phyloP scores from a whole-genome alignment of 2,113 vertebrate species.

The Ivindomyrus marchei region DNA sequence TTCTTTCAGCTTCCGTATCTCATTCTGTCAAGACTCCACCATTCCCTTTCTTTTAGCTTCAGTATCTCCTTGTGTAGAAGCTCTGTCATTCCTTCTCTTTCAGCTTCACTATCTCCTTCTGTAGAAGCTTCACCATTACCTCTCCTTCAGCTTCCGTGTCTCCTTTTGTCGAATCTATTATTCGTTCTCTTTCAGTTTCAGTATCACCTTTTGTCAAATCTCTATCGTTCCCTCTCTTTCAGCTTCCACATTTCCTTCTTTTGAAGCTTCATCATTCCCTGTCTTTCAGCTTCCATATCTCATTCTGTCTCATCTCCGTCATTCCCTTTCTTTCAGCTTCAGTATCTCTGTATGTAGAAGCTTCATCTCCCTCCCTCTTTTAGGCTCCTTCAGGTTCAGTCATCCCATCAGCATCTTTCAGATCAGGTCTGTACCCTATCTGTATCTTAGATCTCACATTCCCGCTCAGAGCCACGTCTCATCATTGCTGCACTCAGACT shows the following conservation, averaged over 20 bases:
- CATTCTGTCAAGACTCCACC: not conserved
- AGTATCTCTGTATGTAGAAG: not conserved
- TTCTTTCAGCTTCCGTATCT: not conserved
- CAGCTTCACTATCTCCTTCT: not conserved
- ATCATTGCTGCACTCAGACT: not conserved
- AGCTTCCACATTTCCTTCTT: not conserved
- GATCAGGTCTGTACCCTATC: not conserved
- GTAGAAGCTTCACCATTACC: not conserved
- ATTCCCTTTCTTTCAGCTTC: not conserved
- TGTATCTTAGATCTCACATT: not conserved
- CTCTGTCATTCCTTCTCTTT: not conserved
- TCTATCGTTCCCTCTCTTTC: not conserved
- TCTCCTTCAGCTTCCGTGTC: not conserved
- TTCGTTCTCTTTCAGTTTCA: not conserved
- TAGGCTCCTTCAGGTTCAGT: not conserved
- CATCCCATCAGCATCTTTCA: not conserved
- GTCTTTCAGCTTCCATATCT: not conserved
- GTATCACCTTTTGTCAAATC: not conserved
- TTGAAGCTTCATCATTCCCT: not conserved
- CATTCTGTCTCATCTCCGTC: not conserved
- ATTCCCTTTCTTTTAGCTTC: not conserved
- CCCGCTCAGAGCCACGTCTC: not conserved
- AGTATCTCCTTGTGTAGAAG: not conserved
- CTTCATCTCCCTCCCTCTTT: not conserved
- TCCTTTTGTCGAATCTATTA: not conserved